These are phyloP conservation scores for Drosophila arizonae DNA, from an alignment of 1,140 invertebrate species.

Conservation along the genomic window DNA sequence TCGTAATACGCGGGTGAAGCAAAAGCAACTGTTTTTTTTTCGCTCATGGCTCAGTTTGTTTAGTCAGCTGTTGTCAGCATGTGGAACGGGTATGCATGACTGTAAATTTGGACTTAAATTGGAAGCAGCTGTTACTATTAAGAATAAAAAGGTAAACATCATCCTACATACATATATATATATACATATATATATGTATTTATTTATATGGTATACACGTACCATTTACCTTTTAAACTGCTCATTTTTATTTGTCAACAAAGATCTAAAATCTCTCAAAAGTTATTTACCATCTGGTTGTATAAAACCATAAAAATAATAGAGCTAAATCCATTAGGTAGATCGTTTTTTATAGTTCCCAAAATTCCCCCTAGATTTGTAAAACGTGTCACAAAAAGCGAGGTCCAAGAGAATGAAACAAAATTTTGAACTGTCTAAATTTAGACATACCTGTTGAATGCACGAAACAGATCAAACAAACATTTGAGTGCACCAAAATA, in stretches of 20 bases:
- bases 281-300: background rate
- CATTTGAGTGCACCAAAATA: background rate
- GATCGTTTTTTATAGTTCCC: background rate
- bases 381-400: background rate
- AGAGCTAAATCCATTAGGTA: background rate
- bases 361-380: background rate
- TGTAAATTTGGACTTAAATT: background rate
- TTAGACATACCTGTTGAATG: constrained; percentile 49
- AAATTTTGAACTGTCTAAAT: constrained; percentile 39
- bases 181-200: too few relatives aligned
- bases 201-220: too few relatives aligned
- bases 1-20: background rate
- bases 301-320: constrained; percentile 2
- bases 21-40: background rate
- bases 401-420: constrained; percentile 1
- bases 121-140: background rate
- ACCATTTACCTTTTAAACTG: too few relatives aligned
- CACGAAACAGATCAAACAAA: constrained; percentile 7
- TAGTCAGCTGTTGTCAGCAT: background rate
- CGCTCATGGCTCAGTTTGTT: background rate
- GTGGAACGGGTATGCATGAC: background rate
- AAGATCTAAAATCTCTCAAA: background rate
- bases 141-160: background rate
- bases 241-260: too few relatives aligned
- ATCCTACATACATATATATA: too few relatives aligned